A percentile compares a stretch with the other conserved stretches of the same genome.
phyloP scores from a whole-genome alignment of 1,140 invertebrate genomes.

The Brachionus asplanchnoidis region DNA sequence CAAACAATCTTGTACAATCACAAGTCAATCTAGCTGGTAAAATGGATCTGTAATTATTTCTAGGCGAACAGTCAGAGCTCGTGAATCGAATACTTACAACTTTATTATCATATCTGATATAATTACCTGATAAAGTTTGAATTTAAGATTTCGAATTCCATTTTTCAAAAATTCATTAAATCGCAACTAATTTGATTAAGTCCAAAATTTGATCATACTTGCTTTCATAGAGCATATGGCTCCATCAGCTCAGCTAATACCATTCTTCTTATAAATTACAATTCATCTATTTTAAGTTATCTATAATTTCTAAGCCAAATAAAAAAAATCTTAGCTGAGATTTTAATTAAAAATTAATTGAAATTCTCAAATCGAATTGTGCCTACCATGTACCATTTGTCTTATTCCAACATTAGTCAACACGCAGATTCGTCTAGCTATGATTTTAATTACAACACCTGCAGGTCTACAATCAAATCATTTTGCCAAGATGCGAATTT shows the following conservation, averaged over 20 bases:
- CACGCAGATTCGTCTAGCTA: not conserved
- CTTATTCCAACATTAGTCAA: not conserved
- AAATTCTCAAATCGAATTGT: not conserved
- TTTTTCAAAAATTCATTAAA: constrained; percentile 34
- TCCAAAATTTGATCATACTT: not conserved
- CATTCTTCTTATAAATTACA: constrained; percentile 2
- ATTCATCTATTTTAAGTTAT: constrained; percentile 7
- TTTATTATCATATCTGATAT: constrained; percentile 14
- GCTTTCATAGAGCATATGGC: not conserved
- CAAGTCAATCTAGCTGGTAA: not conserved
- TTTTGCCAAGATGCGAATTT: not conserved
- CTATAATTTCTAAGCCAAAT: not conserved
- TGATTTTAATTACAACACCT: constrained; percentile 29
- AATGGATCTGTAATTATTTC: constrained; percentile 8
- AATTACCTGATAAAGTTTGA: constrained; percentile 26
- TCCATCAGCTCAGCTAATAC: not conserved
- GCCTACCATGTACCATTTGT: constrained; percentile 1
- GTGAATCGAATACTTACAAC: not conserved
- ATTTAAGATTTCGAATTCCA: not conserved
- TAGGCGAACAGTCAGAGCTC: not conserved
- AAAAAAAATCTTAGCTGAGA: constrained; percentile 16
- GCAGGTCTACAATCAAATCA: constrained; percentile 1
- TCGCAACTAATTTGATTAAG: constrained; percentile 26
- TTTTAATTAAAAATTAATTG: constrained; percentile 16
- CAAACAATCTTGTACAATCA: not conserved